A percentile compares a stretch with the other conserved stretches of the same genome.
Conservation (phyloP, 1,140 invertebrate species). For the Helicorthomorpha holstii region DNA sequence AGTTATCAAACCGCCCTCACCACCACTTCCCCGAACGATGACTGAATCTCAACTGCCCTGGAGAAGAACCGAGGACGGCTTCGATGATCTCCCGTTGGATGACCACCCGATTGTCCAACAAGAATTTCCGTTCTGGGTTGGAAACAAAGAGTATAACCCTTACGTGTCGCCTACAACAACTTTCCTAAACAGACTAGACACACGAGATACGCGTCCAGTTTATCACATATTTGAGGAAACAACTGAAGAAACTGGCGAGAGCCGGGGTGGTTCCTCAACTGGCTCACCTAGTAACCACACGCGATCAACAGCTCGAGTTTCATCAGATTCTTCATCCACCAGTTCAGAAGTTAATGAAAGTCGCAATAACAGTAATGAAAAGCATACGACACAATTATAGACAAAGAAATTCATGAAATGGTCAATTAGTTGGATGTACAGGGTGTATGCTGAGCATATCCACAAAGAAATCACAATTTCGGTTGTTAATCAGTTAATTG, state of each 20-base stretch:
- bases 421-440: too few species aligned
- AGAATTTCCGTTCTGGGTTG: slow-evolving; percentile 80
- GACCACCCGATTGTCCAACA: slow-evolving; percentile 53
- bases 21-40: slow-evolving; percentile 42
- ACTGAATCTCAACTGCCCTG: slow-evolving; percentile 72
- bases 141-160: slow-evolving; percentile 79
- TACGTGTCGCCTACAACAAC: slow-evolving; percentile 80
- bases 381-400: too few species aligned
- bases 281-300: too few species aligned
- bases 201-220: background rate
- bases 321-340: too few species aligned
- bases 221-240: background rate
- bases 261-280: background rate
- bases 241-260: background rate
- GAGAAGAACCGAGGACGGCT: slow-evolving; percentile 53
- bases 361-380: too few species aligned
- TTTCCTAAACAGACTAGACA: slow-evolving; percentile 42
- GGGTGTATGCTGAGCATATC: too few species aligned
- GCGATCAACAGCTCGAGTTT: too few species aligned
- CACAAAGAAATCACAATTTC: too few species aligned
- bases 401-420: too few species aligned
- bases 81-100: slow-evolving; percentile 34
- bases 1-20: slow-evolving; percentile 4
- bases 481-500: too few species aligned
- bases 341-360: too few species aligned